These are phyloP conservation scores for Bambusicola thoracicus DNA, from an alignment of 2,113 vertebrate genomes.

Conservation along the genomic window DNA sequence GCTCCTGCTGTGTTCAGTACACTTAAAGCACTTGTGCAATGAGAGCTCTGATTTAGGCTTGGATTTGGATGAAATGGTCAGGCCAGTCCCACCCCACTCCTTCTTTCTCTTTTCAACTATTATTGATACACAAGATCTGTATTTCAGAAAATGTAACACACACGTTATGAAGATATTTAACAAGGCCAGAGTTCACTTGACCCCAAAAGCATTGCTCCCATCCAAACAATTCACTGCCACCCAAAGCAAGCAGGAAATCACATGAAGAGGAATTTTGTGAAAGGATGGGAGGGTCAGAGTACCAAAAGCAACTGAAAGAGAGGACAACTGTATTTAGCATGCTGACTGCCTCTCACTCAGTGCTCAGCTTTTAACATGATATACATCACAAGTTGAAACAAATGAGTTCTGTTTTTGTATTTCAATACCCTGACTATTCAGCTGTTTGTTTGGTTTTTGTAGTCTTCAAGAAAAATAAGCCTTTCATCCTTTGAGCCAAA, in stretches of 20 bases:
- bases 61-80: not conserved
- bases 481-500: not conserved
- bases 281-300: not conserved
- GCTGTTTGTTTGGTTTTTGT: not conserved
- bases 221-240: not conserved
- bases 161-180: not conserved
- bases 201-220: not conserved
- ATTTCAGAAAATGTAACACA: not conserved
- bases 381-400: not conserved
- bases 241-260: not conserved
- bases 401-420: not conserved
- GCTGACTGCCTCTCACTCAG: not conserved
- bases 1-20: not conserved
- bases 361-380: not conserved
- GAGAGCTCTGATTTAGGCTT: not conserved
- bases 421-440: not conserved
- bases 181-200: not conserved
- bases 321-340: not conserved
- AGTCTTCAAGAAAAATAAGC: not conserved
- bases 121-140: fast-evolving
- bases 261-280: not conserved
- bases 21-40: not conserved
- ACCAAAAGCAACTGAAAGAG: fast-evolving
- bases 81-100: not conserved
- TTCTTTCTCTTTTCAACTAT: not conserved